Conservation (phyloP, 2,113 vertebrate genomes). For the Bungarus multicinctus region DNA sequence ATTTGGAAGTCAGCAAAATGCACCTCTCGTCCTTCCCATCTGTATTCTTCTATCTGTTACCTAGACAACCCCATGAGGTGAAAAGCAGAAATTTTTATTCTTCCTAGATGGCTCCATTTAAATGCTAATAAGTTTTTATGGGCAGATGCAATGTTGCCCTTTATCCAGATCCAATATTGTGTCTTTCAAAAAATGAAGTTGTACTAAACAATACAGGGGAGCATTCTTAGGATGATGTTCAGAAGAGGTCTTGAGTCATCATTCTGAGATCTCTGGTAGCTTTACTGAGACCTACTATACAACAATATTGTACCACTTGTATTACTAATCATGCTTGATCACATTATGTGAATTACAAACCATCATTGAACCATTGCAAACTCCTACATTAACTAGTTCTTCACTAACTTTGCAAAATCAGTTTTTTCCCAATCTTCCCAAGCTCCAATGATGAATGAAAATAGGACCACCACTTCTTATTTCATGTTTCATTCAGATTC, state of each 20-base stretch:
- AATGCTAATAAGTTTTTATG: slow-evolving; percentile 24
- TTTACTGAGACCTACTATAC: not conserved
- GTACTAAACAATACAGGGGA: not conserved
- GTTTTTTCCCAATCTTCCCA: not conserved
- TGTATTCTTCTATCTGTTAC: slow-evolving; percentile 18
- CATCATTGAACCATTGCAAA: not conserved
- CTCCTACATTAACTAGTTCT: not conserved
- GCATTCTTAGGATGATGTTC: not conserved
- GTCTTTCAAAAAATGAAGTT: slow-evolving; percentile 2
- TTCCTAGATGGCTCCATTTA: slow-evolving; percentile 25
- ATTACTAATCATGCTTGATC: not conserved
- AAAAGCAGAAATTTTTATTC: slow-evolving; percentile 10
- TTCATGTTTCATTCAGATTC: not conserved
- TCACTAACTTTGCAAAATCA: not conserved
- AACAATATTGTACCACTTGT: not conserved
- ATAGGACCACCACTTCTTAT: not conserved
- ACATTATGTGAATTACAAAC: not conserved
- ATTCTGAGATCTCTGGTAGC: not conserved
- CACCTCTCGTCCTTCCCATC: not conserved
- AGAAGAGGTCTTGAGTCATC: not conserved
- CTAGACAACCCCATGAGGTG: slow-evolving; percentile 11
- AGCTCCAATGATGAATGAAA: not conserved
- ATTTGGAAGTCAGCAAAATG: slow-evolving; percentile 18
- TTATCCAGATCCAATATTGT: not conserved
- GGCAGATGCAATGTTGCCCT: not conserved